Conservation (phyloP, 1,140 invertebrate species). For the Drosophila serrata region DNA sequence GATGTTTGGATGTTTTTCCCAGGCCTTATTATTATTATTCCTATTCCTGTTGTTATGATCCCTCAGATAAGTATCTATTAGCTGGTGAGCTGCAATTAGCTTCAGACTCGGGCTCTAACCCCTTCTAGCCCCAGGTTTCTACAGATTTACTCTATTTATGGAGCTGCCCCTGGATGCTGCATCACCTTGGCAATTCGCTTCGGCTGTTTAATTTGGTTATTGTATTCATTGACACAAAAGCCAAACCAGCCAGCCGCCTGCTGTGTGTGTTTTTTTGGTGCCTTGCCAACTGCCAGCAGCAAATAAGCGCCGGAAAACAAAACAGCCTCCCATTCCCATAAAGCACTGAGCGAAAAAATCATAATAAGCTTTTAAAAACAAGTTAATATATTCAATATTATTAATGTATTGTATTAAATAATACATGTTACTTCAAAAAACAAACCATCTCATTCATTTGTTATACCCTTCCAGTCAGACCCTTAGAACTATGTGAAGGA, state of each 20-base stretch:
- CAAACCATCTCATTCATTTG: too few species aligned
- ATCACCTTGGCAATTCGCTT: slow-evolving; percentile 73
- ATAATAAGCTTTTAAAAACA: not conserved
- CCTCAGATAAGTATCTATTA: slow-evolving; percentile 73
- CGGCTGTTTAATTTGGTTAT: slow-evolving; percentile 78
- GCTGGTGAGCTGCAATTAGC: slow-evolving; percentile 54
- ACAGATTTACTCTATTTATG: slow-evolving; percentile 34
- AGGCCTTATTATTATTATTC: slow-evolving; percentile 21
- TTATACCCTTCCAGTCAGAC: too few species aligned
- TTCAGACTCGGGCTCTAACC: slow-evolving; percentile 31
- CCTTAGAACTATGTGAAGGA: too few species aligned
- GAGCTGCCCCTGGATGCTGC: slow-evolving; percentile 30
- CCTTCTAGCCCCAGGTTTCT: slow-evolving; percentile 13
- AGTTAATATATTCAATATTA: not conserved
- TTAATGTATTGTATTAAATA: too few species aligned
- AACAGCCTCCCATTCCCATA: slow-evolving; percentile 17
- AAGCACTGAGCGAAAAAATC: slow-evolving; percentile 6
- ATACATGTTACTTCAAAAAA: too few species aligned
- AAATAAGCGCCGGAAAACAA: slow-evolving; percentile 60
- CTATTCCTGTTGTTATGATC: slow-evolving; percentile 36
- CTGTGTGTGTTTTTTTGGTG: slow-evolving; percentile 61
- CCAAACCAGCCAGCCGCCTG: slow-evolving; percentile 55
- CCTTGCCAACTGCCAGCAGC: slow-evolving; percentile 56
- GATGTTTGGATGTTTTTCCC: slow-evolving; percentile 28
- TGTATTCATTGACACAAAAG: slow-evolving; percentile 84